A percentile compares a stretch with the other conserved stretches of the same genome.
These are phyloP conservation scores for Progne subis DNA, from an alignment of 2,113 vertebrate genomes.

Conservation along the genomic window DNA sequence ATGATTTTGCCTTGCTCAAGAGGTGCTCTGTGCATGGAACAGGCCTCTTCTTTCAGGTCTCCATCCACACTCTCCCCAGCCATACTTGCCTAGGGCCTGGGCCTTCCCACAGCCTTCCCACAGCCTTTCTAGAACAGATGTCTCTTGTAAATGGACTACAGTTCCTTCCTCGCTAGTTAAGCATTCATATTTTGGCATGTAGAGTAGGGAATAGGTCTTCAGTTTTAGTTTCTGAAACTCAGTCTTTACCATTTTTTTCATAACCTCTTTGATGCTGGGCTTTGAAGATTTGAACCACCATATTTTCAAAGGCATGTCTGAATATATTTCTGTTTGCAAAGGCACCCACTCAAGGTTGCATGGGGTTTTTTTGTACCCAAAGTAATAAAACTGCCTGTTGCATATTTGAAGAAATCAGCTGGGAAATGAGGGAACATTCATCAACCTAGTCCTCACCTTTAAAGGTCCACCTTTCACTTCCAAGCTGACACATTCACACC, in stretches of 20 bases:
- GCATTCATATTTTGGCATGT: not conserved
- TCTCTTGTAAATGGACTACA: not conserved
- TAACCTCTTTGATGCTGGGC: not conserved
- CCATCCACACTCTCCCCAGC: not conserved
- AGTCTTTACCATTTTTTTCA: not conserved
- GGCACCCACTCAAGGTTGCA: not conserved
- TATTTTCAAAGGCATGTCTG: not conserved
- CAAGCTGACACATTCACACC: not conserved
- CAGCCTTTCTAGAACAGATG: not conserved
- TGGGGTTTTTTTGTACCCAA: fast-evolving
- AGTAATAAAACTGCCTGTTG: not conserved
- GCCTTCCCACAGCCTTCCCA: not conserved
- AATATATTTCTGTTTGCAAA: not conserved
- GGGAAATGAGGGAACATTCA: not conserved
- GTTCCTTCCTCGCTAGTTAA: not conserved
- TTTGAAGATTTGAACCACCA: not conserved
- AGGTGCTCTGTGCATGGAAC: not conserved
- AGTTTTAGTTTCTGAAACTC: not conserved
- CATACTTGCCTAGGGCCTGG: too few species aligned
- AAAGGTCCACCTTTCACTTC: not conserved
- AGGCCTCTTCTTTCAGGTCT: not conserved
- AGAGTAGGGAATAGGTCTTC: not conserved
- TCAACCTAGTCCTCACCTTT: not conserved
- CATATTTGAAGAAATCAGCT: not conserved
- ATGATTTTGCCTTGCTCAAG: not conserved